Evolutionary conservation across 1,140 invertebrate genomes (phyloP).

Genomic region (Hycleus phaleratus): DNA sequence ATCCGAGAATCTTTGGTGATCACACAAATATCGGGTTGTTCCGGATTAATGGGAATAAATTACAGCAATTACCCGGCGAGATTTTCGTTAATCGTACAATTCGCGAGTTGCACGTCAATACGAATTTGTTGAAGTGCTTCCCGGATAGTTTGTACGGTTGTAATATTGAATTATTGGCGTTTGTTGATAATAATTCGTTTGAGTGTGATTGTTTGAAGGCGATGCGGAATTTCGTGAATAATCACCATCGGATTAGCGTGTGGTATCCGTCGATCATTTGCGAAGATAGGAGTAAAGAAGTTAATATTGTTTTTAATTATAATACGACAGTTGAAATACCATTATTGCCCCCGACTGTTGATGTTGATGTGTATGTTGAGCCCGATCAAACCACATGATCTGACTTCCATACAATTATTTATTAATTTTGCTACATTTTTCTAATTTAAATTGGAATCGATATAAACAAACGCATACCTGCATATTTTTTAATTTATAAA

Average conservation of each 20-base stretch:
- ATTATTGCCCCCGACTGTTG: constrained; percentile 6
- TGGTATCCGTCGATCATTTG: constrained; percentile 25
- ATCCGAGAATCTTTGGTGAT: constrained; percentile 12
- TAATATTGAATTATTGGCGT: constrained; percentile 9
- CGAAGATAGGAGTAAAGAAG: constrained; percentile 17
- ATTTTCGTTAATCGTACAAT: constrained; percentile 21
- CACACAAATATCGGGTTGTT: constrained; percentile 10
- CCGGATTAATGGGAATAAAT: constrained; percentile 18
- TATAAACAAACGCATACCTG: too few relatives aligned
- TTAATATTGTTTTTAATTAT: constrained; percentile 21
- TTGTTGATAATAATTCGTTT: constrained; percentile 18
- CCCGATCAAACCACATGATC: constrained; percentile 6
- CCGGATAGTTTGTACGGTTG: constrained; percentile 11
- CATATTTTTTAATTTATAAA: too few relatives aligned
- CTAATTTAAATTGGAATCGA: too few relatives aligned
- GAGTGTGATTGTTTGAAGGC: constrained; percentile 18
- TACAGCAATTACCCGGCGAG: constrained; percentile 7
- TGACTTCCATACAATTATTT: too few relatives aligned
- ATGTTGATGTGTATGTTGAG: constrained; percentile 8
- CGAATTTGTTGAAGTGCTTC: constrained; percentile 19
- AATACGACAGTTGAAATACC: constrained; percentile 24
- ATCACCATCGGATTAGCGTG: constrained; percentile 7
- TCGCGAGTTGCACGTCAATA: constrained; percentile 15
- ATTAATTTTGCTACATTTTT: too few relatives aligned
- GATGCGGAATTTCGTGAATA: constrained; percentile 14